Percentiles rank a stretch among this genome's conserved stretches.
phyloP scores from a whole-genome alignment of 2,888 invertebrate species.

The Megastigmus dorsalis region DNA sequence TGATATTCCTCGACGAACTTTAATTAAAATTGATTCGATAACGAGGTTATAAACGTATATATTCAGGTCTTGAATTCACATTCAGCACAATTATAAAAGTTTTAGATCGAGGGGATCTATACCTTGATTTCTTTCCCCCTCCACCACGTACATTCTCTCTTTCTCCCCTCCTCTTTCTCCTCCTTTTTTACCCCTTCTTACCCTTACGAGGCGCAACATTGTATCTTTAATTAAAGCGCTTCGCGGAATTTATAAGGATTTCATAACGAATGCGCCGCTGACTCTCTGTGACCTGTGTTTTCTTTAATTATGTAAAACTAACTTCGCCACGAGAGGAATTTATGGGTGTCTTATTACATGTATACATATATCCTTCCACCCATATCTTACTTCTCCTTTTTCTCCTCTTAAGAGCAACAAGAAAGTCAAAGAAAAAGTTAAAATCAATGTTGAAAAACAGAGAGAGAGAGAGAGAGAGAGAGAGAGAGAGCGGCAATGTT shows the following conservation, averaged over 20 bases:
- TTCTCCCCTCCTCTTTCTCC: neutral
- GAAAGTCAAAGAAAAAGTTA: constrained; percentile 17
- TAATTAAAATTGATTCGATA: constrained; percentile 52
- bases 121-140: constrained; percentile 19
- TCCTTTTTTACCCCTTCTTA: neutral
- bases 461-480: neutral
- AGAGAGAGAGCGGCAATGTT: constrained; percentile 8
- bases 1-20: constrained; percentile 41
- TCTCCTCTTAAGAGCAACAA: constrained; percentile 12
- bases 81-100: constrained; percentile 29
- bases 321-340: constrained; percentile 8
- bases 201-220: neutral
- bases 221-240: constrained; percentile 36
- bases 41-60: constrained; percentile 36
- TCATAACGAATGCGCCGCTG: constrained; percentile 5
- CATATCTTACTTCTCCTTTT: neutral
- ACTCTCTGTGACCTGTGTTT: too few species aligned
- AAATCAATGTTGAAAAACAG: constrained; percentile 41
- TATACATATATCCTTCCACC: neutral
- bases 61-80: neutral
- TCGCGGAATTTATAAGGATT: constrained; percentile 45
- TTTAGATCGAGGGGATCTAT: constrained; percentile 19
- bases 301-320: constrained; percentile 49
- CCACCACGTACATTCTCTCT: too few species aligned
- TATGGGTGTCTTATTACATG: neutral